These are phyloP conservation scores for Rhincodon typus DNA, from an alignment of 2,797 vertebrate species.

Conservation along the genomic window DNA sequence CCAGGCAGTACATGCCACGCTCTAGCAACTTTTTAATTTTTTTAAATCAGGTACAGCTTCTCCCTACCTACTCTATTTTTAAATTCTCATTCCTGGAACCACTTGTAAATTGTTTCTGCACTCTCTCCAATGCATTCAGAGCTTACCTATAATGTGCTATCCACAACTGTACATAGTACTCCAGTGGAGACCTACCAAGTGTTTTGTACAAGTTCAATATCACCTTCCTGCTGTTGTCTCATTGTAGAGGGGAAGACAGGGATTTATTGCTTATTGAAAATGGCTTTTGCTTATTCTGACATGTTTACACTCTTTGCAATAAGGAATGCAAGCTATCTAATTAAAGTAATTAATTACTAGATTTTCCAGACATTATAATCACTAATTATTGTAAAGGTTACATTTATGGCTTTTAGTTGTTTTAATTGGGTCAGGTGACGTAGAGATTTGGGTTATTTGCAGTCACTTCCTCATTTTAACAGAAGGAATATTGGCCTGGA, in stretches of 20 bases:
- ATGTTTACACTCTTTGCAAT: neutral
- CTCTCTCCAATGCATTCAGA: no score
- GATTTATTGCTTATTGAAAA: neutral
- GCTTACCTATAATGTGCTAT: no score
- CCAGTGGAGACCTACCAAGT: no score
- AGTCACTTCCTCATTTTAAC: neutral
- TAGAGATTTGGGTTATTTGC: neutral
- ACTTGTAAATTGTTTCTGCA: no score
- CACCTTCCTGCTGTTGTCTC: no score
- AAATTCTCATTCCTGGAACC: no score
- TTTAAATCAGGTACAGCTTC: no score
- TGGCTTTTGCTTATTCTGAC: neutral
- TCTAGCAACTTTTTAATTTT: no score
- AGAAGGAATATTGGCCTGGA: neutral
- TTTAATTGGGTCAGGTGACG: neutral
- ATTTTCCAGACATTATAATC: neutral
- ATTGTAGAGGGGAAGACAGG: neutral
- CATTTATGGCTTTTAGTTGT: neutral
- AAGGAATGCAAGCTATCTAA: neutral
- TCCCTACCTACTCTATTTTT: no score
- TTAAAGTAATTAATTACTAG: neutral
- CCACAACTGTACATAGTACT: no score
- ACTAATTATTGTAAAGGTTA: neutral
- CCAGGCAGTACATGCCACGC: no score
- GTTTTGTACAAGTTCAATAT: no score